phyloP scores from a whole-genome alignment of 2,888 invertebrate genomes.

The Bimastos eiseni region DNA sequence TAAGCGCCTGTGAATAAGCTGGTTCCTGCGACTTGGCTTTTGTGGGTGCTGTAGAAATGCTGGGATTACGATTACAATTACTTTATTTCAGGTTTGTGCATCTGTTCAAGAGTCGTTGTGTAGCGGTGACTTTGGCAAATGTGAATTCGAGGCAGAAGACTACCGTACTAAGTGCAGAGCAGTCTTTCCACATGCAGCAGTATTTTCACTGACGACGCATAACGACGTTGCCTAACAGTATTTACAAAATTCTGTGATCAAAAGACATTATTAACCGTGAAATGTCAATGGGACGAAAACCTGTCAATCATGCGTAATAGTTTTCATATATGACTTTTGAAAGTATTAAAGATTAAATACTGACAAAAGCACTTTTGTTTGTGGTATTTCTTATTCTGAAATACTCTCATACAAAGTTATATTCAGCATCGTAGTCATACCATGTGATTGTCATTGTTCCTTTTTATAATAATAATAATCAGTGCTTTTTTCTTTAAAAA shows the following conservation, averaged over 20 bases:
- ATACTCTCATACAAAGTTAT: background rate
- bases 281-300: background rate
- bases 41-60: no score
- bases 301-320: background rate
- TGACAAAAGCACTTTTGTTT: background rate
- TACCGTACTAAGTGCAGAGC: conserved; percentile 31
- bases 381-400: background rate
- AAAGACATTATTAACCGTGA: background rate
- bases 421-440: background rate
- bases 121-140: conserved; percentile 78
- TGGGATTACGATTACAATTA: no score
- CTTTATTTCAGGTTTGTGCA: conserved; percentile 74
- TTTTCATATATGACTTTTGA: background rate
- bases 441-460: background rate
- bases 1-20: no score
- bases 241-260: background rate
- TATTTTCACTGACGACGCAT: background rate
- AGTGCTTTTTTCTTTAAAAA: no score
- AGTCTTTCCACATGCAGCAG: conserved; percentile 30
- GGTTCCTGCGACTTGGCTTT: no score
- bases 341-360: background rate
- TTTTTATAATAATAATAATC: background rate
- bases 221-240: background rate
- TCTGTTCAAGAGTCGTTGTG: conserved; percentile 77
- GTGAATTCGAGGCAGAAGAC: conserved; percentile 58